Evolutionary conservation across 2,113 vertebrate species (phyloP).

Genomic region (Muntiacus reevesi): DNA sequence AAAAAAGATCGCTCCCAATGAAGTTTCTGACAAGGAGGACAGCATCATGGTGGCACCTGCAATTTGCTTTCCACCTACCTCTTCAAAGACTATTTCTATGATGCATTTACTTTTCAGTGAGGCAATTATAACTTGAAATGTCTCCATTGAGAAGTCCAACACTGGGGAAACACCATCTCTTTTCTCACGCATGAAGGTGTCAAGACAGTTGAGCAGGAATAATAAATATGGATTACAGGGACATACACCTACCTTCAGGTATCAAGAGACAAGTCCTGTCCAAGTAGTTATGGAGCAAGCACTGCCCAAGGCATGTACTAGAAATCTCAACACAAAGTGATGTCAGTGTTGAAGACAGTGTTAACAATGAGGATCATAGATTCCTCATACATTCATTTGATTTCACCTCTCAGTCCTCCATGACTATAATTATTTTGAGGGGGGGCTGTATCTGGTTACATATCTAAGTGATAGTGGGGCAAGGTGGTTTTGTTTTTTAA

Average conservation of each 20-base stretch:
- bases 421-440: not conserved
- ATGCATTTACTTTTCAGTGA: not conserved
- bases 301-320: not conserved
- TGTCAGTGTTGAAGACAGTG: not conserved
- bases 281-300: not conserved
- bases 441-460: not conserved
- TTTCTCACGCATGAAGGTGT: not conserved
- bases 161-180: not conserved
- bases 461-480: not conserved
- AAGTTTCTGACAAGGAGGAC: not conserved
- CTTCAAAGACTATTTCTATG: not conserved
- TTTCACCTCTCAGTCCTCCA: not conserved
- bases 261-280: not conserved
- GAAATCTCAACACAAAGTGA: not conserved
- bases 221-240: not conserved
- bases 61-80: not conserved
- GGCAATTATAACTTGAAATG: not conserved
- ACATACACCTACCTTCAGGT: not conserved
- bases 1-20: not conserved
- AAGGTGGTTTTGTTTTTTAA: not conserved
- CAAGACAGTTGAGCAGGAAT: not conserved
- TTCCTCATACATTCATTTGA: not conserved
- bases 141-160: not conserved
- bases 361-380: not conserved
- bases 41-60: too few relatives aligned